Percentiles rank a stretch among this genome's conserved stretches.
These are phyloP conservation scores for Clivina fossor DNA, from an alignment of 2,888 invertebrate genomes.

Conservation along the genomic window DNA sequence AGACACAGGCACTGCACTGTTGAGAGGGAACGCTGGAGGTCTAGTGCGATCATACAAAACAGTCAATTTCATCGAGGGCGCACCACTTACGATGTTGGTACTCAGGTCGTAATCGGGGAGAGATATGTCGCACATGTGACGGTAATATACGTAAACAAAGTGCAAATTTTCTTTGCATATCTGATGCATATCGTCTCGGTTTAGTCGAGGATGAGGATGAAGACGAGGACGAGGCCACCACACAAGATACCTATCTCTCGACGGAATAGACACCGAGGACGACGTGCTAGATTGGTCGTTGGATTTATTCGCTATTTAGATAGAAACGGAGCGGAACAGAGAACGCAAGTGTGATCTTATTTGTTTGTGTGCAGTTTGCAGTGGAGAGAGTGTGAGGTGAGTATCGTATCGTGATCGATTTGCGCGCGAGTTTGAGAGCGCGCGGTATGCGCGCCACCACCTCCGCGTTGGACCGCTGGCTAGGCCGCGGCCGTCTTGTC, in stretches of 20 bases:
- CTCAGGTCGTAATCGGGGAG: too few species aligned
- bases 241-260: slow-evolving; percentile 3
- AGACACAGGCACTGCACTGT: too few species aligned
- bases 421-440: slow-evolving; percentile 11
- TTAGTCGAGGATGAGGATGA: slow-evolving; percentile 9
- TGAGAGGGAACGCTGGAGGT: background rate
- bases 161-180: slow-evolving; percentile 52
- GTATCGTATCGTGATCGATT: slow-evolving; percentile 17
- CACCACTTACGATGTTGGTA: too few species aligned
- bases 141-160: slow-evolving; percentile 48
- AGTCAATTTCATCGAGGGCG: too few species aligned
- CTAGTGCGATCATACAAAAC: background rate
- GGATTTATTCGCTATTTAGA: slow-evolving; percentile 32
- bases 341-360: slow-evolving; percentile 25
- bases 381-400: background rate
- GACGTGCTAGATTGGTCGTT: too few species aligned
- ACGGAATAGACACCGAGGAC: background rate
- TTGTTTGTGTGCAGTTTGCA: slow-evolving; percentile 19
- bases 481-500: slow-evolving; percentile 43
- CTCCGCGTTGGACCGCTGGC: slow-evolving; percentile 10
- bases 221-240: too few species aligned
- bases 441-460: slow-evolving; percentile 23
- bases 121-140: slow-evolving; percentile 9
- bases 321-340: slow-evolving; percentile 13
- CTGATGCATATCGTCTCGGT: slow-evolving; percentile 46